Base-by-base conservation (phyloP, 2,797 vertebrate species). In the Scolopax rusticola region DNA sequence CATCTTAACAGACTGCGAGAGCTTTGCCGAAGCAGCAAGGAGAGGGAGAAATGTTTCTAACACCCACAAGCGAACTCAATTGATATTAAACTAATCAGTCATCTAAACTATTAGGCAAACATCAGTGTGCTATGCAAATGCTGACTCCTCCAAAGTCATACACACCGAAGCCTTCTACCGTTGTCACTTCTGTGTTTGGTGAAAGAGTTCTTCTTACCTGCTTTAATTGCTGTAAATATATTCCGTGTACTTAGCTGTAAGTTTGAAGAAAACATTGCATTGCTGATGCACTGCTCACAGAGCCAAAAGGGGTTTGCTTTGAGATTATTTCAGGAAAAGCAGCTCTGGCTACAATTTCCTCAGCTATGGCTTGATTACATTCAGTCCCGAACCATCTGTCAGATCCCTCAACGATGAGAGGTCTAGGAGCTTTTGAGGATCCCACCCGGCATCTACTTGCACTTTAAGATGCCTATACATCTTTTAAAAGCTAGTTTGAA, bases 31-130 rank as follows among this genome's bases (percentile, higher is more conserved):
- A 85, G 61, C 79, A 77, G 45, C 48, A 78, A 67, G 25, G 81
- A 93, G 68, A 87, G 36, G 30, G 28, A 93, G 85, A 93, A 67
- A 70, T 87, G 77, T 87, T 95, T 94, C 67, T 68, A 86, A 89
- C 77, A 80, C 83, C 93, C 78, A 83, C 93, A 60, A 59, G 77
- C 86, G 85, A 94, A 79, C 94, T 90, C 23, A 82, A 60, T 50
- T 95, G 89, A 77, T 94, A 93, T 88, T 95, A 95, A 96, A 90
- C 95, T 95, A 77, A 94, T 95, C 95, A 95, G 78, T 95, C 93
- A 92, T 27, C 56, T 89, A 40, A 95, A 89, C 63, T 88, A 69
- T 61, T 57, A 68, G 41, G 64, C 81, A 94, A 90, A 79, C 83
- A 79, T 63, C 60, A 64, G 19, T 16, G 33, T 90, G 87, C 73